Evolutionary conservation across 2,113 vertebrate species (phyloP), one percentile per base, ranked within the genome.

Genomic region (Ictalurus furcatus): DNA sequence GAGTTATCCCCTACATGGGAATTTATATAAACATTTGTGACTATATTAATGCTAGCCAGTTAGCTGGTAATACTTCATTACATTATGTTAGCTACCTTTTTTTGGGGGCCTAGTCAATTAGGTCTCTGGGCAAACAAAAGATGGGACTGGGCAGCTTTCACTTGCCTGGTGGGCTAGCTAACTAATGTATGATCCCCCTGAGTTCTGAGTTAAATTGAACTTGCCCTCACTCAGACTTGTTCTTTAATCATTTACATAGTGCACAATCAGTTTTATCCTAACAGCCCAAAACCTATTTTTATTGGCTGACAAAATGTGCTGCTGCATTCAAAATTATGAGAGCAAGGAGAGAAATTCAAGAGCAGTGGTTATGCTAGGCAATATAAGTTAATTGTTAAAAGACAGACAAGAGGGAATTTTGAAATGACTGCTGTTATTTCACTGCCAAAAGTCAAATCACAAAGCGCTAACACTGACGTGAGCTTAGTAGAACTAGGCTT

Each of bases 401-500:
- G 3, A 16, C 3, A 58, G 3, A 58, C 16, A 54, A 54, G 13
- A 54, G 52, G 12, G 2, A 13, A 54, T 17, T 58, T 19, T 59
- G 67, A 30, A 30, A 69, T 34, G 59, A 61, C 59, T 40, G 40
- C 40, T 40, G 40, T 40, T 40, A 40, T 40, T 40, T 40, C 40
- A 40, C 40, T 40, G 40, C 40, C 40, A 40, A 2, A 40, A 40
- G 40, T 40, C 40, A 40, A 4, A 40, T 40, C 40, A 40, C 40
- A 44, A 34, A 58, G 30, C 4, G 2, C 9, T 12, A 19, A 23
- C 1, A 4, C n/a, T n/a, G 44, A n/a, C 13, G 19, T 34, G 56
- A 59, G 23, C 8, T 37, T 34, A 21, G 17, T 37, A 13, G 4
- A 58, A 37, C 8, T 23, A 44, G 13, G 76, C 94, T 91, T 91